Evolutionary conservation across 2,797 vertebrate genomes (phyloP).

Genomic region (Hemitrygon akajei): DNA sequence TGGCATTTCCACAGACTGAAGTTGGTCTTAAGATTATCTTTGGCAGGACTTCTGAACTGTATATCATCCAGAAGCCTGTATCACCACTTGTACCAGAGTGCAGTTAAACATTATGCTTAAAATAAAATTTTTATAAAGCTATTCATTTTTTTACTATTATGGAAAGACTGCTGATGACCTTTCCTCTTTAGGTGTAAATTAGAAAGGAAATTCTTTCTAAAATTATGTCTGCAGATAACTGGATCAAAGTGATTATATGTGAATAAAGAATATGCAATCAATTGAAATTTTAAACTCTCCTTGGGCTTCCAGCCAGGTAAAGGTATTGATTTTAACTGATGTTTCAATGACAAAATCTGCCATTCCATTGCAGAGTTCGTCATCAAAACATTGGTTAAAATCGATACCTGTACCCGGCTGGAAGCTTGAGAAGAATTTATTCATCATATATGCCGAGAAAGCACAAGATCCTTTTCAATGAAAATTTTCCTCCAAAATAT

Average conservation of each 20-base stretch:
- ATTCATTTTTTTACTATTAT: background rate
- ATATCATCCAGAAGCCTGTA: background rate
- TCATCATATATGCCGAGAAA: too few relatives aligned
- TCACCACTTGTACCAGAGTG: background rate
- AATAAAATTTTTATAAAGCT: background rate
- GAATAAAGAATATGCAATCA: background rate
- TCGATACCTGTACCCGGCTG: too few relatives aligned
- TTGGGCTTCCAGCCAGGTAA: too few relatives aligned
- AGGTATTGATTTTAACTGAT: too few relatives aligned
- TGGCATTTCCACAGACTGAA: background rate
- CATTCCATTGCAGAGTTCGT: too few relatives aligned
- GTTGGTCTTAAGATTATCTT: background rate
- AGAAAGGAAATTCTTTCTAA: background rate
- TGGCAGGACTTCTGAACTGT: background rate
- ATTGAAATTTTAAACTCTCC: background rate
- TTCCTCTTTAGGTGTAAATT: background rate
- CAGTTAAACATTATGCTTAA: background rate
- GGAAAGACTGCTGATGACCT: background rate
- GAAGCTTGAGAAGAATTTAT: too few relatives aligned
- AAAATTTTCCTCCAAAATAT: background rate
- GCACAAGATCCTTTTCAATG: background rate
- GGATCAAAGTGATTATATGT: background rate
- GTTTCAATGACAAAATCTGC: too few relatives aligned
- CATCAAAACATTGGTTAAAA: too few relatives aligned
- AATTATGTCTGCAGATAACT: too few relatives aligned